Evolutionary conservation across 92 coral and sea anemone species (phyloP).

Genomic region (Zoanthus solanderi): DNA sequence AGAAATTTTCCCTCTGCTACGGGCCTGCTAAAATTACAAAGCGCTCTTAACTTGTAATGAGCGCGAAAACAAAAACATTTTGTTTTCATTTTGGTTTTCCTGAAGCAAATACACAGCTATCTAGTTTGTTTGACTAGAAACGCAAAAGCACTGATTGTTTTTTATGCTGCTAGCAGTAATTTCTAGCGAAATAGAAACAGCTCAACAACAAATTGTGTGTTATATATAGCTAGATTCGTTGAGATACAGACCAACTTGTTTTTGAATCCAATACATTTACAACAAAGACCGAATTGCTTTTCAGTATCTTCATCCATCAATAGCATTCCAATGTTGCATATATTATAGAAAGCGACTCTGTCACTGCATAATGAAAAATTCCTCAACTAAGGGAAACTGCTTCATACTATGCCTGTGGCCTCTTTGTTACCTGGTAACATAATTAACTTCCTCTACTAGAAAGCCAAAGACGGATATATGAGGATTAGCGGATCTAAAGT

Average conservation of each 20-base stretch:
- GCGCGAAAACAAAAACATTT: neutral
- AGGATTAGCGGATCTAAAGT: constrained; percentile 33
- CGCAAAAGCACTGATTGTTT: neutral
- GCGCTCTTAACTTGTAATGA: neutral
- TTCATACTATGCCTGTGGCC: constrained; percentile 33
- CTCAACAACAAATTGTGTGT: too few species aligned
- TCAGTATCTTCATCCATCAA: too few species aligned
- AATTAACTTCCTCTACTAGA: constrained; percentile 42
- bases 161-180: neutral
- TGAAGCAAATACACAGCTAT: neutral
- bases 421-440: constrained; percentile 10
- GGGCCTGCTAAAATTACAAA: neutral
- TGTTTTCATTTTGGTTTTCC: neutral
- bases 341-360: neutral
- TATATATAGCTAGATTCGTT: too few species aligned
- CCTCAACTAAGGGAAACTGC: neutral
- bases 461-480: constrained; percentile 39
- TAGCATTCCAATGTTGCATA: neutral
- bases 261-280: too few species aligned
- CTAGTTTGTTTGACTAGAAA: neutral
- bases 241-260: too few species aligned
- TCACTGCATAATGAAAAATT: neutral
- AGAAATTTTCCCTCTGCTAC: too few species aligned
- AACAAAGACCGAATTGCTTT: too few species aligned
- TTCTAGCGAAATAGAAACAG: constrained; percentile 2